A percentile compares a stretch with the other conserved stretches of the same genome.
Evolutionary conservation across 2,797 vertebrate genomes (phyloP).

Genomic region (Mormyrus proboscirostris): DNA sequence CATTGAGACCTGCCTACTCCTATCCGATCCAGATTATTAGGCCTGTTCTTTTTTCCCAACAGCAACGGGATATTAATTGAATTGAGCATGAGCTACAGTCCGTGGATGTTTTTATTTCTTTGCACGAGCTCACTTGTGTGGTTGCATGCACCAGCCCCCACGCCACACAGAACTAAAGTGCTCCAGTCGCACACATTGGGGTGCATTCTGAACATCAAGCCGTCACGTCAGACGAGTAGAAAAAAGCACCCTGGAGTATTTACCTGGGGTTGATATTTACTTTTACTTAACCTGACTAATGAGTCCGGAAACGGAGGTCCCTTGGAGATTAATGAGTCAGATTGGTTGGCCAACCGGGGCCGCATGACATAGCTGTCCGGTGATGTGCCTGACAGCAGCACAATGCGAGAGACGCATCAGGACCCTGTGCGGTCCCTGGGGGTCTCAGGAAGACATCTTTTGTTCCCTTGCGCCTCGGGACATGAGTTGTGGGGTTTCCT

Average conservation of each 20-base stretch:
- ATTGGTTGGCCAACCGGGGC: neutral
- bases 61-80: neutral
- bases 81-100: neutral
- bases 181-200: neutral
- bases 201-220: neutral
- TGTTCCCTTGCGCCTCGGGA: neutral
- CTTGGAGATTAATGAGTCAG: neutral
- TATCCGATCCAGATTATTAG: neutral
- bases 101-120: neutral
- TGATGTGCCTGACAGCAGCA: neutral
- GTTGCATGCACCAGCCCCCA: neutral
- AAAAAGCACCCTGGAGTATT: neutral
- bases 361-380: neutral
- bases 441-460: neutral
- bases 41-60: neutral
- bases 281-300: conserved; percentile 6
- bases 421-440: neutral
- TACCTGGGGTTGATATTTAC: neutral
- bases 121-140: neutral
- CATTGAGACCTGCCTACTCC: neutral
- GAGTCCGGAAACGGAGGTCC: neutral
- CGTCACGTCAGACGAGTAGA: neutral
- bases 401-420: neutral
- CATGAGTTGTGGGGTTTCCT: neutral
- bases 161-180: neutral